phyloP scores from a whole-genome alignment of 2,888 invertebrate species.

The Athrips mouffetella region DNA sequence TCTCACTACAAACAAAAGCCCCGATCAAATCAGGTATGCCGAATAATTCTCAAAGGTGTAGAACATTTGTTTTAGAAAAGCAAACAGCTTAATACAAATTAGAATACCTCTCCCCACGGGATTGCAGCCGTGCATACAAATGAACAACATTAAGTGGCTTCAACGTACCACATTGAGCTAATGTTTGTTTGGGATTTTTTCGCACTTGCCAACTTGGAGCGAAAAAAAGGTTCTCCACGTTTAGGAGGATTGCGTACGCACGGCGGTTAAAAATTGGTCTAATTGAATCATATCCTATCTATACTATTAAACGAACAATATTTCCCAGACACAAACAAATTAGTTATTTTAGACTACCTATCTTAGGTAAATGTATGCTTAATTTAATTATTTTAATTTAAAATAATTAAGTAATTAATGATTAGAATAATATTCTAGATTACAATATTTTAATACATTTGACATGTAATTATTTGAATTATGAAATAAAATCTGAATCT shows the following conservation, averaged over 20 bases:
- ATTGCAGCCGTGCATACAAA: constrained; percentile 19
- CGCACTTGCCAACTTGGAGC: constrained; percentile 1
- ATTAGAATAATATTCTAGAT: too few relatives aligned
- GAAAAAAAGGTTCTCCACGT: background rate
- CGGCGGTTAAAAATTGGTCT: too few relatives aligned
- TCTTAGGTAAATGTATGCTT: too few relatives aligned
- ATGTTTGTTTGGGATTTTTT: constrained; percentile 14
- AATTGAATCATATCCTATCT: too few relatives aligned
- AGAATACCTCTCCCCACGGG: background rate
- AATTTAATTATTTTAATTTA: too few relatives aligned
- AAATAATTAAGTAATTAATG: too few relatives aligned
- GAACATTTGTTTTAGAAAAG: constrained; percentile 8
- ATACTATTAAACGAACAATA: too few relatives aligned
- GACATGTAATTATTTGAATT: too few relatives aligned
- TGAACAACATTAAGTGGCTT: constrained; percentile 18
- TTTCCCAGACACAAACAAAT: too few relatives aligned
- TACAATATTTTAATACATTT: too few relatives aligned
- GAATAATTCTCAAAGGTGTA: constrained; percentile 9
- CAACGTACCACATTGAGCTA: constrained; percentile 8
- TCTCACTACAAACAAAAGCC: background rate
- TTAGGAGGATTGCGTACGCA: constrained; percentile 3
- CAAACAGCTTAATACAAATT: constrained; percentile 16
- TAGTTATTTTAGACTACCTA: too few relatives aligned
- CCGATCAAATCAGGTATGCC: background rate
- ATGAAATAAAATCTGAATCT: too few relatives aligned